Conservation (phyloP, 2,797 vertebrate species). For the Acomys russatus region DNA sequence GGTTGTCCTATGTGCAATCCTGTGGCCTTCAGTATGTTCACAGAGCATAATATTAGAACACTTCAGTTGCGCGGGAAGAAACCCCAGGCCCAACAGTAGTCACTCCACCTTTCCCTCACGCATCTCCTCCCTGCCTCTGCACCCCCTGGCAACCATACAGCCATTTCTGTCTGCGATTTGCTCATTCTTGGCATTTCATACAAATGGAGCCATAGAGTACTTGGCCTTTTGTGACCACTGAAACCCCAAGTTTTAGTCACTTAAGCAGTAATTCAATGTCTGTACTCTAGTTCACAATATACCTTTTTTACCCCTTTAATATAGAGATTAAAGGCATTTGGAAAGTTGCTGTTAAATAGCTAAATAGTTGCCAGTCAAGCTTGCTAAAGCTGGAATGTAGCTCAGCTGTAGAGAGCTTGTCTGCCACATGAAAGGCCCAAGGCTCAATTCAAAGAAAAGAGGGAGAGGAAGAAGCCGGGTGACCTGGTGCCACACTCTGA, state of each 20-base stretch:
- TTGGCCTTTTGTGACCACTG: background rate
- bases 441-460: background rate
- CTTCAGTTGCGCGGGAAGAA: slow-evolving; percentile 16
- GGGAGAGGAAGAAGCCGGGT: background rate
- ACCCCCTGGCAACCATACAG: background rate
- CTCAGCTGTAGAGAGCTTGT: background rate
- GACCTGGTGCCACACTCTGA: background rate
- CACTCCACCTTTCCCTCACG: background rate
- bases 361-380: background rate
- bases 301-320: background rate
- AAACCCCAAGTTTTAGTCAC: background rate
- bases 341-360: background rate
- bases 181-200: background rate
- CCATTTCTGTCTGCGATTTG: background rate
- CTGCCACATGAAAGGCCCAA: background rate
- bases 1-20: background rate
- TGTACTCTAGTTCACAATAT: background rate
- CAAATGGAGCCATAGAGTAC: background rate
- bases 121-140: background rate
- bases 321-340: background rate
- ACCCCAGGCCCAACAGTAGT: background rate
- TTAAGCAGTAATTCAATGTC: background rate
- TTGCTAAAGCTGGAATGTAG: background rate
- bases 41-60: background rate
- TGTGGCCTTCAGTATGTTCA: background rate